These are phyloP conservation scores for Ectropis crepuscularia DNA, from an alignment of 2,888 invertebrate species.

Conservation along the genomic window DNA sequence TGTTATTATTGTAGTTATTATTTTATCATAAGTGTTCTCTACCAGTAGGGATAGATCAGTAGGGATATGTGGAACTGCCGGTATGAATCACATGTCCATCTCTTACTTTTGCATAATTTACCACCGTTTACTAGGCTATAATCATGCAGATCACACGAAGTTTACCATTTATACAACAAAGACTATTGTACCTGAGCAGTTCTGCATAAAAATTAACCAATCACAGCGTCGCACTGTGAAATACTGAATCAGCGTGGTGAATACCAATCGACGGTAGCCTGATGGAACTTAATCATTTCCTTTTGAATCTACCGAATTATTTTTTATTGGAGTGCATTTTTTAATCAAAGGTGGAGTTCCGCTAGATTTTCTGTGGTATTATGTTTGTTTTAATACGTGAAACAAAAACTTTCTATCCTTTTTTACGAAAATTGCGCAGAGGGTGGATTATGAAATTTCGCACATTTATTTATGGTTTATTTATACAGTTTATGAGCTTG, in stretches of 20 bases:
- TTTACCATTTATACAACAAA: conserved; percentile 38
- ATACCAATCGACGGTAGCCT: conserved; percentile 16
- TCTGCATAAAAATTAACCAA: conserved; percentile 42
- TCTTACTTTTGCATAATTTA: neutral
- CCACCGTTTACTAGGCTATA: conserved; percentile 5
- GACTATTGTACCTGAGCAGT: conserved; percentile 28
- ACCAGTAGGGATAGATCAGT: too few relatives aligned
- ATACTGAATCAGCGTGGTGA: conserved; percentile 18
- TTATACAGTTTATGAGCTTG: too few relatives aligned
- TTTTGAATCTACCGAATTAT: neutral
- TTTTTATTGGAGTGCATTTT: neutral
- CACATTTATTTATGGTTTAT: too few relatives aligned
- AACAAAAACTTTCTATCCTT: too few relatives aligned
- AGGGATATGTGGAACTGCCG: too few relatives aligned
- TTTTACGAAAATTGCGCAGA: too few relatives aligned
- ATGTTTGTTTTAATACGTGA: too few relatives aligned
- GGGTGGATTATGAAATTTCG: too few relatives aligned
- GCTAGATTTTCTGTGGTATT: too few relatives aligned
- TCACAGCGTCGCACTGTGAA: conserved; percentile 19
- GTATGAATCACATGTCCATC: neutral
- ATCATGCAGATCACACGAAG: conserved; percentile 12
- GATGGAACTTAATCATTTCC: conserved; percentile 17
- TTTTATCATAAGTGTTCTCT: too few relatives aligned
- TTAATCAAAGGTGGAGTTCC: neutral
- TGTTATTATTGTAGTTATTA: too few relatives aligned